Conservation (phyloP, 2,797 vertebrate species). For the Acropternis orthonyx region DNA sequence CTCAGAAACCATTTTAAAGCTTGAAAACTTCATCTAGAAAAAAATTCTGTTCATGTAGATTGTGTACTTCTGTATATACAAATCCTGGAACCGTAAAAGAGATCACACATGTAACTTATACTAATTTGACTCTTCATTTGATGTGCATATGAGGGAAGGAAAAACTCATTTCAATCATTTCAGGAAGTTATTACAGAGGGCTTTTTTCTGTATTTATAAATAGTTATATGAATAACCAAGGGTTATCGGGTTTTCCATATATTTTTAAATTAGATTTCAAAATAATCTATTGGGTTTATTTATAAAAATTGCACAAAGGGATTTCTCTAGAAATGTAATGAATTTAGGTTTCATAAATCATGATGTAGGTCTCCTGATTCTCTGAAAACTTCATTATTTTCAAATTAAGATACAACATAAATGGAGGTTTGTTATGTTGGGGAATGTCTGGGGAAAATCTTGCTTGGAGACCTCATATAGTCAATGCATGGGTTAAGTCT, state of each 20-base stretch:
- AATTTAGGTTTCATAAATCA: background rate
- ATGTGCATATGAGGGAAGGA: background rate
- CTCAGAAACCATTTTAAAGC: background rate
- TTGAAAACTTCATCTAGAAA: background rate
- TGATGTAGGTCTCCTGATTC: background rate
- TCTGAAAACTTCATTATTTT: background rate
- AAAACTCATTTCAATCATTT: background rate
- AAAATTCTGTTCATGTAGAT: background rate
- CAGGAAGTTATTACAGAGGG: background rate
- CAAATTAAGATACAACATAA: background rate
- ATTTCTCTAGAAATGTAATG: background rate
- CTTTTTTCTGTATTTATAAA: background rate
- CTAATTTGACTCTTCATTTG: background rate
- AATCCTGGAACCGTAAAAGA: background rate
- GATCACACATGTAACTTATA: background rate
- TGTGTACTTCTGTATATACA: background rate
- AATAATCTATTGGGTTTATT: background rate
- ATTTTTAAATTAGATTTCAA: background rate
- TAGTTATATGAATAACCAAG: background rate
- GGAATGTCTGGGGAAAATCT: background rate
- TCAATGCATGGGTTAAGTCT: background rate
- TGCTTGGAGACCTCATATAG: background rate
- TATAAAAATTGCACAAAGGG: background rate
- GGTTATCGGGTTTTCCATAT: background rate
- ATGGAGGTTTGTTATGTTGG: fast-evolving